Evolutionary conservation across 1,140 invertebrate genomes (phyloP).

Genomic region (Latrodectus geometricus): DNA sequence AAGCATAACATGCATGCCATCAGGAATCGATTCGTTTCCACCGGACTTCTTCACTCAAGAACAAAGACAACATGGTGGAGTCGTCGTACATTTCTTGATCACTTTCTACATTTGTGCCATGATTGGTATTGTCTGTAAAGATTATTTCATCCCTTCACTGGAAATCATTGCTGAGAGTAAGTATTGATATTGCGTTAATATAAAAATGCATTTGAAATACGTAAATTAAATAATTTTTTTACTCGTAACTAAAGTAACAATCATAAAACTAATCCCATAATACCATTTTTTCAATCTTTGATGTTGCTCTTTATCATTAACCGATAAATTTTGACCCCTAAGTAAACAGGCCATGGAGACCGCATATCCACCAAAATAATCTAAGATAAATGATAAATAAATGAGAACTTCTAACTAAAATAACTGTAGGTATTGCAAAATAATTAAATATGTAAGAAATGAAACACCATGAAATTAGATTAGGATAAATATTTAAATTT

Average conservation of each 20-base stretch:
- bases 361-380: too few species aligned
- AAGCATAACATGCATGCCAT: slow-evolving; percentile 60
- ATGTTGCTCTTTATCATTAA: too few species aligned
- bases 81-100: slow-evolving; percentile 83
- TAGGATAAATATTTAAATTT: too few species aligned
- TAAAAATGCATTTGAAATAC: background rate
- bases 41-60: slow-evolving; percentile 68
- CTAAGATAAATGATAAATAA: too few species aligned
- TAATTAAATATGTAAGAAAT: too few species aligned
- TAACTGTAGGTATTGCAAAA: too few species aligned
- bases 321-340: too few species aligned
- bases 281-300: too few species aligned
- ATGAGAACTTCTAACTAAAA: too few species aligned
- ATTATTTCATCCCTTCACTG: slow-evolving; percentile 77
- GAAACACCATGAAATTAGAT: too few species aligned
- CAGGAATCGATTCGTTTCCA: slow-evolving; percentile 68
- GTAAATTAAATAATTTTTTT: background rate
- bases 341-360: too few species aligned
- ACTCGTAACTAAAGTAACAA: background rate
- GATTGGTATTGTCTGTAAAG: slow-evolving; percentile 87
- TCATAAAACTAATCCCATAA: background rate
- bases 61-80: slow-evolving; percentile 73
- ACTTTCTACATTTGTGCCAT: slow-evolving; percentile 84
- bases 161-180: slow-evolving; percentile 53
- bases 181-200: background rate